A percentile compares a stretch with the other conserved stretches of the same genome.
Evolutionary conservation across 2,113 vertebrate genomes (phyloP).

Genomic region (Tylochromis polylepis): DNA sequence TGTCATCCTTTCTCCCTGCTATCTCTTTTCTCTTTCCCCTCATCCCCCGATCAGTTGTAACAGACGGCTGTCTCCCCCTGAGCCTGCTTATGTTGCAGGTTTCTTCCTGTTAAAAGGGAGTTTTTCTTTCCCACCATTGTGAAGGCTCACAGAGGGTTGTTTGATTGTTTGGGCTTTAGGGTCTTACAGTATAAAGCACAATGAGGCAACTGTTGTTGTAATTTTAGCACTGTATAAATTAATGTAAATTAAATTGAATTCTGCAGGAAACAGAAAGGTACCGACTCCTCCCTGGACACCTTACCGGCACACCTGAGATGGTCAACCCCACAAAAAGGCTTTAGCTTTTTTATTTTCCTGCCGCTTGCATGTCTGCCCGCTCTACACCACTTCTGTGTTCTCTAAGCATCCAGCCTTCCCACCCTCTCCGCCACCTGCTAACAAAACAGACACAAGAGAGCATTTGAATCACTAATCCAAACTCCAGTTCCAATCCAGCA

Average conservation of each 20-base stretch:
- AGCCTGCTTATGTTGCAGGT: background rate
- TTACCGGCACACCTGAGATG: background rate
- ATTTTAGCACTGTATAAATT: background rate
- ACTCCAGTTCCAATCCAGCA: background rate
- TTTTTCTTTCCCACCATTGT: background rate
- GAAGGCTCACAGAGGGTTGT: background rate
- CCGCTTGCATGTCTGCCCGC: accelerated
- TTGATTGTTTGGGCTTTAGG: accelerated
- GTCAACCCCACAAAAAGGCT: background rate
- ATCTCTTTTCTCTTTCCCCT: background rate
- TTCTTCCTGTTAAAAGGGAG: background rate
- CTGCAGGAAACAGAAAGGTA: background rate
- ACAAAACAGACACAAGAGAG: background rate
- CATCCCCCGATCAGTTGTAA: background rate
- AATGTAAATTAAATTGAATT: background rate
- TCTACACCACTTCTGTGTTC: background rate
- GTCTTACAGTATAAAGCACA: background rate
- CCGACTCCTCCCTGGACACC: background rate
- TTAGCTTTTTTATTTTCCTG: background rate
- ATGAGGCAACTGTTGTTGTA: background rate
- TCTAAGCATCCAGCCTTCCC: background rate
- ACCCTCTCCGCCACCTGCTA: background rate
- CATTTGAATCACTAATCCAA: background rate
- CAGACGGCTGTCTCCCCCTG: background rate
- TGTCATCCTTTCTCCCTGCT: background rate